Base-by-base conservation (phyloP, 1,140 invertebrate genomes). In the Achatina immaculata region DNA sequence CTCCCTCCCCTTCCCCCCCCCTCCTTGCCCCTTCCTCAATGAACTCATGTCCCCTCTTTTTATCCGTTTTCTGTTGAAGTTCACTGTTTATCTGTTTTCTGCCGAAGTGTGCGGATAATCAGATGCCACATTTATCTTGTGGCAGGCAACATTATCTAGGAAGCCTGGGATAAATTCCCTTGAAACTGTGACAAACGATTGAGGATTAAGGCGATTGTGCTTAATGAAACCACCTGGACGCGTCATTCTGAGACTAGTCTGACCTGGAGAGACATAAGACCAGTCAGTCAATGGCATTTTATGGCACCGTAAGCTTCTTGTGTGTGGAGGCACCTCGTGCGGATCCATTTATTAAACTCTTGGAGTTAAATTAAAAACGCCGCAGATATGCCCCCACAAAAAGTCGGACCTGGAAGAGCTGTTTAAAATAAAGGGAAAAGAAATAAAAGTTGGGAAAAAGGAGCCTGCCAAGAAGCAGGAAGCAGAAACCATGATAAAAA, bases 101-200 rank as follows among this genome's bases (percentile, higher is more conserved):
- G 48, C 24, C 16, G 43, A 55, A 24, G 16, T 24, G 48, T 55
- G 16, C 48, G 48, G 16, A 68, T 68, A 68, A 68, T 68, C 65
- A 68, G 11, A 68, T 68, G 65, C 65, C 65, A 68, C 65, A 68
- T 68, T 68, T 68, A 68, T 68, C 65, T 68, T 31, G 24, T 68
- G 65, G 65, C 65, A 68, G 3, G 65, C 31, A 31, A 68, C 65
- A 68, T 68, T 68, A 68, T 68, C 65, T 68, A 3, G 31, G 24
- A 1, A 40, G 31, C 16, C n/a, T n/a, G 6, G 62, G 38, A 14
- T 68, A 36, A 68, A 68, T 68, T 21, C 65, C 65, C 65, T 68
- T 68, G 28, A 68, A 68, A 68, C 34, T 68, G 65, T 68, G 65
- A 68, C 65, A 68, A 68, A 68, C 65, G 65, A 68, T 68, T 34